Base-by-base conservation (phyloP, 2,888 invertebrate genomes). In the Apotomis capreana region DNA sequence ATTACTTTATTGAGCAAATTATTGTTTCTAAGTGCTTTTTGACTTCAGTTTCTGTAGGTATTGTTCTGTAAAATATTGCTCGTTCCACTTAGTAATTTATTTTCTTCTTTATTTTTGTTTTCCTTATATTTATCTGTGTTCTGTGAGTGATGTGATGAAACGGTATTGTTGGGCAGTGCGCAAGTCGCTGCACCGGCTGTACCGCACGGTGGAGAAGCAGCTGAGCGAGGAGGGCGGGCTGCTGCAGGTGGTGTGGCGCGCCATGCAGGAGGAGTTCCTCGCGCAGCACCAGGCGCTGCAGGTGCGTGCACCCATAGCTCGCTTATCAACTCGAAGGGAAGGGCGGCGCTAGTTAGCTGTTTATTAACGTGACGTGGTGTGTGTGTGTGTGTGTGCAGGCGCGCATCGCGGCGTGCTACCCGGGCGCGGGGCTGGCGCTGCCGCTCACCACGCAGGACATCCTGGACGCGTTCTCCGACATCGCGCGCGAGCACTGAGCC, bases 191-290 rank as follows among this genome's bases (percentile, higher is more conserved):
- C 98, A 99, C 89, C 96, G 97, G 82, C 94, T 99, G 75, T 99
- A 98, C 89, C 97, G 96, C 88, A 98, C 98, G 89, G 98, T 99
- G 70, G 99, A 99, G 88, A 99, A 99, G 93, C 99, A 99, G 90
- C 94, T 99, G 60, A 98, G 97, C 83, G 98, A 98, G 89, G 98
- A 98, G 89, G 97, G 97, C 87, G 98, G 98, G 84, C 94, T 99
- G 76, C 94, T 98, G 81, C 97, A 98, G 95, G 99, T 99, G 65
- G 99, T 99, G 72, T 99, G 99, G 99, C 95, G 98, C 85, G 98
- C 98, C 81, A 99, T 99, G 99, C 99, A 99, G 94, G 98, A 99
- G 88, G 99, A 99, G 94, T 99, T 99, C 91, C 97, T 99, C 80
- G 96, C 97, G 79, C 99, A 99, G 89, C 98, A 99, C 90, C 86